Percentiles rank a stretch among this genome's conserved stretches.
These are phyloP conservation scores for Trogon surrucura DNA, from an alignment of 2,113 vertebrate species.

Conservation along the genomic window DNA sequence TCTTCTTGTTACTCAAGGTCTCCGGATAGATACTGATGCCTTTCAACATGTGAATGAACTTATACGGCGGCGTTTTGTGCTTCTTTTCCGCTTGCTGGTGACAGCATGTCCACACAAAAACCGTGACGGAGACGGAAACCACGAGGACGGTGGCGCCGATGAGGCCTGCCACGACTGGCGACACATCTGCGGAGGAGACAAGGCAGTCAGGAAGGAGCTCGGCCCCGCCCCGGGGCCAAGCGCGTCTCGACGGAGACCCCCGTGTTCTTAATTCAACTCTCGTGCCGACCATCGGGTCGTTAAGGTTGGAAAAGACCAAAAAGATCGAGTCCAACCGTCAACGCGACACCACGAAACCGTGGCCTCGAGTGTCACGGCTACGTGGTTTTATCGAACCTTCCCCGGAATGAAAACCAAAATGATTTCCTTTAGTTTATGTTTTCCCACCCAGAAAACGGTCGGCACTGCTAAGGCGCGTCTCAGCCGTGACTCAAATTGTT, in stretches of 20 bases:
- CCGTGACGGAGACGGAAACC: slow-evolving; percentile 84
- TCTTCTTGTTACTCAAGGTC: slow-evolving; percentile 91
- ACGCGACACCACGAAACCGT: too few relatives aligned
- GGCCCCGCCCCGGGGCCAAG: background rate
- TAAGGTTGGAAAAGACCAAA: too few relatives aligned
- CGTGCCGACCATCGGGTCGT: too few relatives aligned
- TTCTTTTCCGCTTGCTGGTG: slow-evolving; percentile 87
- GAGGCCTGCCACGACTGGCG: slow-evolving; percentile 92
- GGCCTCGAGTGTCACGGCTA: too few relatives aligned
- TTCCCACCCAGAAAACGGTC: background rate
- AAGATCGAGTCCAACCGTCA: too few relatives aligned
- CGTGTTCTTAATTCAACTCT: background rate
- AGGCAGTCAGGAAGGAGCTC: background rate
- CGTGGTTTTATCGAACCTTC: background rate
- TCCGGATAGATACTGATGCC: slow-evolving; percentile 98
- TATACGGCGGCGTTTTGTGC: slow-evolving; percentile 87
- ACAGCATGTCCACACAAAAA: slow-evolving; percentile 95
- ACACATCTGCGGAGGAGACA: slow-evolving; percentile 84
- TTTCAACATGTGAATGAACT: slow-evolving; percentile 98
- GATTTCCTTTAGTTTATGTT: background rate
- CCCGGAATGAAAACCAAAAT: background rate
- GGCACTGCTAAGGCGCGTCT: background rate
- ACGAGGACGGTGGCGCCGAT: slow-evolving; percentile 92
- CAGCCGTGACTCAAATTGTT: background rate
- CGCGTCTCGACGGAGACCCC: too few relatives aligned